Conservation (phyloP, 2,797 vertebrate species). For the Mormyrops boulengeri region DNA sequence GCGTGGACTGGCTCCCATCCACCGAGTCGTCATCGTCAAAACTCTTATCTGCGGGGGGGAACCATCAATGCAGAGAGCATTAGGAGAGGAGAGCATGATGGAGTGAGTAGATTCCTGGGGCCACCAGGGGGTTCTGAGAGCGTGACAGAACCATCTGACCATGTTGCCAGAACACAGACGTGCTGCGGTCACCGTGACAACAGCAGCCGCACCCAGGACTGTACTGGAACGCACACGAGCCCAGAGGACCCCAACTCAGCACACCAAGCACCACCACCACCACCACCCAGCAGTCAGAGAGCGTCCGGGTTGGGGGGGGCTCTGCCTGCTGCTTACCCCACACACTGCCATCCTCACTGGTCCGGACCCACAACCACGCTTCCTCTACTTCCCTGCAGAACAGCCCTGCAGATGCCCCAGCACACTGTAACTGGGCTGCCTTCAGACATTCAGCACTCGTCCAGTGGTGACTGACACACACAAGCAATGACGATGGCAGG, state of each 20-base stretch:
- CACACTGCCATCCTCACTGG: not conserved
- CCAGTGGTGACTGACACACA: not conserved
- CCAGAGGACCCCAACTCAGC: constrained; percentile 23
- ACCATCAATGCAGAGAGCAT: constrained; percentile 4
- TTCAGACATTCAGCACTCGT: not conserved
- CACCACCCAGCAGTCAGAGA: constrained; percentile 30
- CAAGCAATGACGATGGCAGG: not conserved
- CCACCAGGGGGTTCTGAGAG: not conserved
- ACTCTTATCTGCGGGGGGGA: constrained; percentile 77
- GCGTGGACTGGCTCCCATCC: constrained; percentile 86
- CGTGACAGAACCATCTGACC: not conserved
- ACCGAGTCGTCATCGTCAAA: constrained; percentile 96
- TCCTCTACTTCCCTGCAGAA: not conserved
- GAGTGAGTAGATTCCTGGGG: not conserved
- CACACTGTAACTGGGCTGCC: not conserved
- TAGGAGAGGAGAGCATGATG: constrained; percentile 28
- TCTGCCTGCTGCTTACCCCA: not conserved
- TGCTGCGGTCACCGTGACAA: constrained; percentile 44
- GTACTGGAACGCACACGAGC: constrained; percentile 54
- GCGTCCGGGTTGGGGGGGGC: not conserved
- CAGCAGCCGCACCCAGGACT: constrained; percentile 38
- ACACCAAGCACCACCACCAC: not conserved
- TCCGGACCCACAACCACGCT: not conserved
- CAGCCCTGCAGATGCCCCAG: constrained; percentile 57
- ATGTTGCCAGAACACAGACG: constrained; percentile 24